Evolutionary conservation across 2,888 invertebrate species (phyloP), one percentile per base, ranked within the genome.

Genomic region (Schizaphis graminum): DNA sequence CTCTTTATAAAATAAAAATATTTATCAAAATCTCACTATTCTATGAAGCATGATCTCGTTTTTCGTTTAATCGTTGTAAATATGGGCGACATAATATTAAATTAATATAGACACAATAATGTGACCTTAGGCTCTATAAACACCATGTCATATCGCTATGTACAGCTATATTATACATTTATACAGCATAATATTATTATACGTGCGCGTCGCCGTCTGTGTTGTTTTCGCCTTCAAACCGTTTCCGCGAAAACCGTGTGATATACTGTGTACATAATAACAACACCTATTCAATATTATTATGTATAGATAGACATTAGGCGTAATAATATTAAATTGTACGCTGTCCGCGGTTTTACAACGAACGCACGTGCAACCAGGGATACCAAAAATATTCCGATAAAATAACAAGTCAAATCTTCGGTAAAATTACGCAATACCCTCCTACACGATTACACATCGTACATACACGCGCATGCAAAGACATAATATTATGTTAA

Each of bases 321-420:
- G 35, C 35, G 35, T 77, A 77, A 77, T 35, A 77, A 77, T 77
- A 21, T 77, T 77, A 35, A 35, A 35, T 77, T 77, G 77, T 35
- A 77, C 77, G 8, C 77, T 77, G 77, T 77, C 77, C 77, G 77
- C 35, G 77, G 35, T 77, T 77, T 77, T 77, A 35, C 35, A 7
- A 11, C 7, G 77, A 77, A 77, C 77, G 77, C 77, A 77, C 77
- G 77, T 77, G 77, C 77, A 77, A 77, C 35, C 77, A 77, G 77
- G 77, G 77, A 77, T 77, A 35, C 77, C 35, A 77, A 77, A 77
- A 77, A 35, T 77, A 77, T 77, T 77, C 21, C 16, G 77, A 77
- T 35, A 35, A 77, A 77, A 77, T 41, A 77, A 77, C 77, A 35
- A 77, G 35, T 77, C 77, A 77, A 77, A 24, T 77, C 21, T 77